Evolutionary conservation across 2,797 vertebrate genomes (phyloP), one percentile per base, ranked within the genome.

Genomic region (Staurois parvus): DNA sequence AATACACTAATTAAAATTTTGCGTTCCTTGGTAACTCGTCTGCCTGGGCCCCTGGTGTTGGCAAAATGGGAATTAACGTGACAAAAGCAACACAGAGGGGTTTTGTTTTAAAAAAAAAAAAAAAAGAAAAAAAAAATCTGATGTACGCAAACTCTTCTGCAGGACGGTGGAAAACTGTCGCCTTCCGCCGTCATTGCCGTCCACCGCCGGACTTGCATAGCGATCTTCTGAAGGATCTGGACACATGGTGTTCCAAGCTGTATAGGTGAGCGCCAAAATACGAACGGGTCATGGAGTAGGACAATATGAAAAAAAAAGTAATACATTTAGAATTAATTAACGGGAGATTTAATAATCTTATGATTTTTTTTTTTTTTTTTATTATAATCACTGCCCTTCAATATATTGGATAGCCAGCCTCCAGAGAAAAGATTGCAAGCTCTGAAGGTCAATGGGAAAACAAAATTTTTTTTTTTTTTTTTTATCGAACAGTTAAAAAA

Each of bases 1-100:
- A 99, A 99, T 99, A 99, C 98, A 99, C 98, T 99, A 99, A 99
- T 99, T 99, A 99, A 99, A 99, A 99, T 99, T 99, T 99, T 99
- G 98, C 99, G 98, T 99, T 99, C 98, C 98, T 99, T 98, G 97
- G 98, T 99, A 99, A 99, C 98, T 99, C 97, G 98, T 99, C 98
- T 99, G 98, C 96, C 96, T 97, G 95, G 97, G 97, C 96, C 97
- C 96, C 96, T 96, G 95, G 96, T 95, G 96, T 97, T 96, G 96
- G 98, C 96, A 99, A 99, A 99, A 99, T 98, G 98, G 98, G 98
- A 99, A 99, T 99, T 99, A 99, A 98, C 97, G 97, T 96, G 97
- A 99, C 98, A 99, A 99, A 99, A 97, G 97, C 97, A 98, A 99
- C 98, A 97, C 98, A 97, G 97, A 97, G 97, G 96, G 94, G 97